phyloP scores from a whole-genome alignment of 2,888 invertebrate genomes.

The Tachina fera region DNA sequence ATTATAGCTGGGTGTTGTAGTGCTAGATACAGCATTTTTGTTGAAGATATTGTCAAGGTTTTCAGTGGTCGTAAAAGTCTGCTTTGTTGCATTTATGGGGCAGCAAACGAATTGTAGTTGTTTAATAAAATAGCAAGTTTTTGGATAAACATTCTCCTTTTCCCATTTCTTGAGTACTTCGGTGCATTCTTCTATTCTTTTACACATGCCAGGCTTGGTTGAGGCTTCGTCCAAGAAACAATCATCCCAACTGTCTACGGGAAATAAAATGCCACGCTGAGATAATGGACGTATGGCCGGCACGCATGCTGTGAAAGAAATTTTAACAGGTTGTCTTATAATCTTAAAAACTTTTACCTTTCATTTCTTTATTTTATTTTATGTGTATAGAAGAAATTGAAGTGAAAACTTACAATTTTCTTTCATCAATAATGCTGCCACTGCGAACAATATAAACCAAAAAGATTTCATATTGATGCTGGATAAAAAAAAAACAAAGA shows the following conservation, averaged over 20 bases:
- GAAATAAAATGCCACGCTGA: constrained; percentile 74
- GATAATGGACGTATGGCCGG: constrained; percentile 74
- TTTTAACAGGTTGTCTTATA: background rate
- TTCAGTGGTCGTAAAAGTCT: background rate
- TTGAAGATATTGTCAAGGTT: background rate
- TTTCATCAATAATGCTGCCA: constrained; percentile 26
- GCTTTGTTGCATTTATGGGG: constrained; percentile 40
- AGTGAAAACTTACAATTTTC: constrained; percentile 64
- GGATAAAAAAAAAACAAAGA: background rate
- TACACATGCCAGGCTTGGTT: constrained; percentile 74
- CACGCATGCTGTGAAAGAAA: constrained; percentile 62
- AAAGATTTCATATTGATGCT: constrained; percentile 45
- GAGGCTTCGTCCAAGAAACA: constrained; percentile 74
- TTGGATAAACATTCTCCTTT: constrained; percentile 72
- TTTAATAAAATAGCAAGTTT: constrained; percentile 78
- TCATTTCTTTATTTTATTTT: too few relatives aligned
- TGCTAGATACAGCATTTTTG: background rate
- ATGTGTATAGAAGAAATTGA: background rate
- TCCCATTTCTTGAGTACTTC: constrained; percentile 75
- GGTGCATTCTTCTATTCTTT: constrained; percentile 75
- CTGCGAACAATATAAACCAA: constrained; percentile 21
- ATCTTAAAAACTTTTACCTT: background rate
- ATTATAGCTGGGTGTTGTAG: background rate
- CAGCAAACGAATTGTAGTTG: constrained; percentile 79
- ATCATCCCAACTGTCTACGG: constrained; percentile 74